phyloP scores from a whole-genome alignment of 2,888 invertebrate species.

The Zelleria hepariella region DNA sequence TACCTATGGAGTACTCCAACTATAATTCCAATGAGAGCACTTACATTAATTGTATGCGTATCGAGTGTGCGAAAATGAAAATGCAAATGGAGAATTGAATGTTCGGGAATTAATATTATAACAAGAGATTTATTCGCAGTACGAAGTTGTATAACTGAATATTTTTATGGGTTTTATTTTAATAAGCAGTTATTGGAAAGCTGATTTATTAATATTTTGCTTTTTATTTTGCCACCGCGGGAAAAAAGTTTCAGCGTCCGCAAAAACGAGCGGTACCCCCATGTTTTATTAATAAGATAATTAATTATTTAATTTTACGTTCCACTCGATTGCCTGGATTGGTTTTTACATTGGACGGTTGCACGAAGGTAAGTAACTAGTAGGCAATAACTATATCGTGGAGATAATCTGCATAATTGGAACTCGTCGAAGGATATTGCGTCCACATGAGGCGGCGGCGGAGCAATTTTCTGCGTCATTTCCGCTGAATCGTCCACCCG shows the following conservation, averaged over 20 bases:
- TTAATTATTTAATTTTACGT: not conserved
- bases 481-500: constrained; percentile 56
- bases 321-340: not conserved
- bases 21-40: not conserved
- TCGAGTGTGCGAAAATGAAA: not conserved
- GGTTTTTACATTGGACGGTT: not conserved
- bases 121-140: not conserved
- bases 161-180: not conserved
- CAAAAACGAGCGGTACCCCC: not conserved
- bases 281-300: not conserved
- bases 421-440: constrained; percentile 60
- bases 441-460: constrained; percentile 58
- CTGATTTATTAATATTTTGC: not conserved
- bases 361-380: constrained; percentile 25
- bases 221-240: not conserved
- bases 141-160: not conserved
- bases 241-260: not conserved
- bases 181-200: not conserved
- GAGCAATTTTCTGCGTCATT: constrained; percentile 71
- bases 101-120: not conserved
- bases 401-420: constrained; percentile 70
- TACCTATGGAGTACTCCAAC: not conserved
- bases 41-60: not conserved
- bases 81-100: constrained; percentile 4
- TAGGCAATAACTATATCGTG: constrained; percentile 48